Evolutionary conservation across 2,113 vertebrate species (phyloP).

Genomic region (Malaclemys terrapin): DNA sequence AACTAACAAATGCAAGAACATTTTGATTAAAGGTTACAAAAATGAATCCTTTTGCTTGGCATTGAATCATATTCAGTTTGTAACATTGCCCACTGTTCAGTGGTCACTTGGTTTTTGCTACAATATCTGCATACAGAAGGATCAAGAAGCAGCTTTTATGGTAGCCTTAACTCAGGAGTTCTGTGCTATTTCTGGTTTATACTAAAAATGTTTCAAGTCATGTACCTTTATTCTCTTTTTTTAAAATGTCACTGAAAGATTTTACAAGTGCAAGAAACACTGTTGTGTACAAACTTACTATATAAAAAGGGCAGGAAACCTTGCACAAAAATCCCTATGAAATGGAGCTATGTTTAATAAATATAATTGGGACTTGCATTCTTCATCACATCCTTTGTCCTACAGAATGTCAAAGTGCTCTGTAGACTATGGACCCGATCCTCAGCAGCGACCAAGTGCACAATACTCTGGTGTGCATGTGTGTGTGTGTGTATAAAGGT

Average conservation of each 20-base stretch:
- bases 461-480: not conserved
- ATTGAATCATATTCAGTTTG: not conserved
- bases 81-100: not conserved
- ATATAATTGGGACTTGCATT: not conserved
- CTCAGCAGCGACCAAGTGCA: not conserved
- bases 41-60: not conserved
- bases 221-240: not conserved
- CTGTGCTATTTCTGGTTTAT: not conserved
- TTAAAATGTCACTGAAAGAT: not conserved
- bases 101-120: not conserved
- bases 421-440: not conserved
- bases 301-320: not conserved
- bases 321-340: not conserved
- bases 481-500: slow-evolving; percentile 23
- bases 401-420: not conserved
- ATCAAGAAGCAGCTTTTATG: not conserved
- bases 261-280: not conserved
- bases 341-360: fast-evolving
- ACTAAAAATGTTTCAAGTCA: not conserved
- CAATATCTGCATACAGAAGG: not conserved
- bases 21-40: not conserved
- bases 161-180: not conserved
- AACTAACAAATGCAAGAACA: not conserved
- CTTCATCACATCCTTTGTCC: not conserved
- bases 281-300: not conserved